Conservation (phyloP, 2,113 vertebrate genomes). For the Accipiter virgatus region DNA sequence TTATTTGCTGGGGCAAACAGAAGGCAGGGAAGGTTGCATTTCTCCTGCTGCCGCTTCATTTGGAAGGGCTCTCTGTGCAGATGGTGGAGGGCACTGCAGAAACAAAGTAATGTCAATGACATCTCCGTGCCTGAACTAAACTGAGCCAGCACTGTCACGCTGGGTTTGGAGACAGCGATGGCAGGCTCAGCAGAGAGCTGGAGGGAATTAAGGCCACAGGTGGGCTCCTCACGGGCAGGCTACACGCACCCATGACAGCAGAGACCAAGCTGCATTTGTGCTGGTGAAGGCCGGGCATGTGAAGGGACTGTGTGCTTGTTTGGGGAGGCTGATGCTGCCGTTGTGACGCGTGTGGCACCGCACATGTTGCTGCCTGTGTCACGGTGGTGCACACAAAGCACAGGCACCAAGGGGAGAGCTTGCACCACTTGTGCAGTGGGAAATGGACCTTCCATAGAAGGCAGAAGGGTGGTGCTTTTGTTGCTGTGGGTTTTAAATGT, state of each 20-base stretch:
- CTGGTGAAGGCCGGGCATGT: background rate
- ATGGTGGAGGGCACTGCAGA: background rate
- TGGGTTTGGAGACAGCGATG: background rate
- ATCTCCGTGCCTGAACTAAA: background rate
- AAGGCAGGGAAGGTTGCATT: background rate
- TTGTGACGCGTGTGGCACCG: no score
- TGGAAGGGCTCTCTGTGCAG: background rate
- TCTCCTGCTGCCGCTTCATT: background rate
- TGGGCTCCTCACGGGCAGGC: background rate
- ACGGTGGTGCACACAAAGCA: accelerated
- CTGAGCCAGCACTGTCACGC: background rate
- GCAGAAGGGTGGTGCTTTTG: background rate
- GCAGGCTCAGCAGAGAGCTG: background rate
- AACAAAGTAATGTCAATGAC: background rate
- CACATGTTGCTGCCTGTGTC: accelerated
- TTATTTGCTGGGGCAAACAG: background rate
- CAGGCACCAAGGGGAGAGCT: background rate
- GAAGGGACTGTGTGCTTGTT: background rate
- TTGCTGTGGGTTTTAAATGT: background rate
- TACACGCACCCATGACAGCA: accelerated
- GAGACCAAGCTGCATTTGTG: background rate
- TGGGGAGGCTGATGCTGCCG: background rate
- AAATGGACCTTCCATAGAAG: background rate
- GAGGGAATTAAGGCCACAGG: background rate
- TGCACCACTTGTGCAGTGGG: no score